phyloP scores from a whole-genome alignment of 1,140 invertebrate species.

The Colletes latitarsis region DNA sequence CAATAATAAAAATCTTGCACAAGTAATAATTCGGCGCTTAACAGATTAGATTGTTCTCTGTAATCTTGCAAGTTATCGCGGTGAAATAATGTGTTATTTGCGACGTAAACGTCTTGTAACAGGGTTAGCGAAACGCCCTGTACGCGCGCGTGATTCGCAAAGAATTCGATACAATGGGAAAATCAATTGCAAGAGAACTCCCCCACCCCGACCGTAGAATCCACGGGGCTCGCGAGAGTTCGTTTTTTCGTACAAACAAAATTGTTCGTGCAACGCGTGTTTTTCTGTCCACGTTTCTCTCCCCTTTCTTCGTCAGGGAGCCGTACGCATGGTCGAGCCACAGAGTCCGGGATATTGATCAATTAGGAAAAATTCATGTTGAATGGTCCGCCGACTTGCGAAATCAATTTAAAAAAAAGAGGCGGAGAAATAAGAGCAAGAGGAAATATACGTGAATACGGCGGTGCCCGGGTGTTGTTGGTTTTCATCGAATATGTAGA shows the following conservation, averaged over 20 bases:
- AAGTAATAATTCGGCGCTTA: too few species aligned
- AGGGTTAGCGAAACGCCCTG: neutral
- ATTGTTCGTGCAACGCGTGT: slow-evolving; percentile 32
- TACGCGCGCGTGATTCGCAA: neutral
- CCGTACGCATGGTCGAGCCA: slow-evolving; percentile 41
- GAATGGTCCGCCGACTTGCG: slow-evolving; percentile 32
- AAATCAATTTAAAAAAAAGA: slow-evolving; percentile 5
- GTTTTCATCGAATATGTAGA: slow-evolving; percentile 24
- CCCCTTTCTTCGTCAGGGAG: slow-evolving; percentile 31
- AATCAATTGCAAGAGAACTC: slow-evolving; percentile 8
- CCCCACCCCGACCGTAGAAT: neutral
- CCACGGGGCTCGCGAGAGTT: neutral
- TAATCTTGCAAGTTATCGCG: too few species aligned
- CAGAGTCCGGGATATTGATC: slow-evolving; percentile 39
- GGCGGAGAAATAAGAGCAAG: neutral
- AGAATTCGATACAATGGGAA: slow-evolving; percentile 16
- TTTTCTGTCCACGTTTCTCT: slow-evolving; percentile 38
- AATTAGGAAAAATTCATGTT: slow-evolving; percentile 48
- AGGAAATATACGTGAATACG: neutral
- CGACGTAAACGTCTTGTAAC: neutral
- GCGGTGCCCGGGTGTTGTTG: neutral
- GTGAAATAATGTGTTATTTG: too few species aligned
- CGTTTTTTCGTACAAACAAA: slow-evolving; percentile 18
- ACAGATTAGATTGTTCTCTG: too few species aligned
- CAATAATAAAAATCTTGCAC: too few species aligned